phyloP scores from a whole-genome alignment of 2,113 vertebrate species.

The Sylvietta virens region DNA sequence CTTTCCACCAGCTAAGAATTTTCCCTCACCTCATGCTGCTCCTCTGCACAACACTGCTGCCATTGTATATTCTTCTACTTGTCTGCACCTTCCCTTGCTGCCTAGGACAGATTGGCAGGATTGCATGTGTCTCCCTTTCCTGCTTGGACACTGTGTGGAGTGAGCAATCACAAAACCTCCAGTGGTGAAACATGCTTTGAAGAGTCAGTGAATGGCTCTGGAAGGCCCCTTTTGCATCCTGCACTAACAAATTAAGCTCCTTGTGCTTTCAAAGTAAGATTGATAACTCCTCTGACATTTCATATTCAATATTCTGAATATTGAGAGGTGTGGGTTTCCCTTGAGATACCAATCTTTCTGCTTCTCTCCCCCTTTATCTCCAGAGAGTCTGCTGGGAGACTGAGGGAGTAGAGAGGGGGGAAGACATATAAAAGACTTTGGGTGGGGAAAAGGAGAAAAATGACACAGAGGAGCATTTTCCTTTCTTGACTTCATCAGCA shows the following conservation, averaged over 20 bases:
- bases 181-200: slow-evolving; percentile 77
- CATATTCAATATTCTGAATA: slow-evolving; percentile 84
- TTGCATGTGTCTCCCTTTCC: not conserved
- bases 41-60: not conserved
- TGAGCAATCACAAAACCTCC: slow-evolving; percentile 59
- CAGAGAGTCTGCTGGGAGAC: slow-evolving; percentile 62
- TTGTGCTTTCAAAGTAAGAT: slow-evolving; percentile 83
- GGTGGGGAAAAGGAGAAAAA: slow-evolving; percentile 54
- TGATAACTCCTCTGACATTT: slow-evolving; percentile 85
- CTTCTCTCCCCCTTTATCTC: slow-evolving; percentile 50
- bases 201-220: slow-evolving; percentile 78
- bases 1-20: not conserved
- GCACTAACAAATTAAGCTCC: slow-evolving; percentile 82
- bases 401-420: not conserved
- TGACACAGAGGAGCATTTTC: slow-evolving; percentile 53
- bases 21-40: not conserved
- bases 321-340: slow-evolving; percentile 77
- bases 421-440: not conserved
- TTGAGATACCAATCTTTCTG: slow-evolving; percentile 58
- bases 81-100: not conserved
- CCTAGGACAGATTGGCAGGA: not conserved
- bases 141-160: not conserved
- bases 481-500: slow-evolving; percentile 81
- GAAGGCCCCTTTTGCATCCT: slow-evolving; percentile 73
- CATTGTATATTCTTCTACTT: not conserved